Base-by-base conservation (phyloP, 2,113 vertebrate genomes). In the Myotis lucifugus region DNA sequence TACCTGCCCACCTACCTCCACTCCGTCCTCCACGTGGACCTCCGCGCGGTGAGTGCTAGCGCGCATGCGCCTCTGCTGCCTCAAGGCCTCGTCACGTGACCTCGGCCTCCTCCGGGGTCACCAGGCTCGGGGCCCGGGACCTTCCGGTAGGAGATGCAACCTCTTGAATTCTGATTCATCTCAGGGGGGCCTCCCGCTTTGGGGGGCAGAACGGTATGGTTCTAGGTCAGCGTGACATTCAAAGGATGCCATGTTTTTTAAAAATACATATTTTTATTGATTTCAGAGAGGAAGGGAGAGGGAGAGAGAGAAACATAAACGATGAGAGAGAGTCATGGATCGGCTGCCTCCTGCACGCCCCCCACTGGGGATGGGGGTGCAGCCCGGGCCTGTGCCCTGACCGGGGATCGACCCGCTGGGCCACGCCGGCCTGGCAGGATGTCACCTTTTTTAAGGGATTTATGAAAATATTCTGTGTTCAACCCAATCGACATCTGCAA, bases 1-100 rank as follows among this genome's bases (percentile, higher is more conserved):
- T 99, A 98, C 6, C 98, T 98, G 82, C 99, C 99, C 66, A 99
- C 94, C 0, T 99, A 99, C 96, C 98, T 99, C 98, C 95, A 96
- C 95, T 96, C 97, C 0, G 90, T 99, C 59, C 98, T 99, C 95
- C 98, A 98, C 91, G 98, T 98, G 79, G 98, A 98, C 97, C 97
- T 99, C 86, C 95, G 95, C 92, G 98, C 98, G 83, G 99, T 98
- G 85, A 97, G 97, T 93, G 77, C 2, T 21, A 84, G 61, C 42
- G 72, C 42, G 29, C 5, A n/a, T 32, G 70, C 11, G n/a, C 15
- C 21, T 34, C 23, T 46, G 27, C 50, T 76, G 17, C 46, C n/a
- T 19, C 32, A 56, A 78, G 34, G 42, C 6, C 66, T 50, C 21
- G 4, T 32, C 54, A 40, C 37, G 14, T 23, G 48, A 34, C 78